Percentiles rank a stretch among this genome's conserved stretches.
Evolutionary conservation across 2,113 vertebrate species (phyloP).

Genomic region (Callorhinus ursinus): DNA sequence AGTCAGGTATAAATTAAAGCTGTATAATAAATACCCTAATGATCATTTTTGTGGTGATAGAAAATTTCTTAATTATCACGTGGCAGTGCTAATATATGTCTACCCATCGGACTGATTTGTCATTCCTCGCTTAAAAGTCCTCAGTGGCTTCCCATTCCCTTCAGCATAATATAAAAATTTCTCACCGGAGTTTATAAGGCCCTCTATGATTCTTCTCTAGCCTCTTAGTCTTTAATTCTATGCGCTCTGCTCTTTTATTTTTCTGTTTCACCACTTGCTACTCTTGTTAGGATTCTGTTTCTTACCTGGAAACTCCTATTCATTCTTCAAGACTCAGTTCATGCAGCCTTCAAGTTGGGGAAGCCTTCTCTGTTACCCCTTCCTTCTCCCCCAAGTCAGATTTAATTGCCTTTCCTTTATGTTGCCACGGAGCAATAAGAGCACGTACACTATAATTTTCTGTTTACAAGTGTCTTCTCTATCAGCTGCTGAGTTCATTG

Average conservation of each 20-base stretch:
- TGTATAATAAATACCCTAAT: not conserved
- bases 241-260: not conserved
- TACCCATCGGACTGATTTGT: not conserved
- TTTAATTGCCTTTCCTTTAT: conserved; percentile 35
- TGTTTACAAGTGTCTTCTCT: conserved; percentile 10
- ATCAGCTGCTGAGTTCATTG: not conserved
- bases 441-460: not conserved
- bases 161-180: not conserved
- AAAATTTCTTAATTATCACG: not conserved
- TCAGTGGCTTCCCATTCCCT: not conserved
- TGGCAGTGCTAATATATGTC: not conserved
- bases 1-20: conserved; percentile 37
- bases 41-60: conserved; percentile 4
- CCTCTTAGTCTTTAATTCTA: not conserved
- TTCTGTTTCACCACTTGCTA: not conserved
- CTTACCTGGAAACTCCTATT: not conserved
- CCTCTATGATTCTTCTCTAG: not conserved
- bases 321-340: not conserved
- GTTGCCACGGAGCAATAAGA: not conserved
- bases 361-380: not conserved
- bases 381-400: not conserved
- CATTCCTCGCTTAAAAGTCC: not conserved
- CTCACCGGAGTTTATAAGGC: not conserved
- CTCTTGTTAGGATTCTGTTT: conserved; percentile 1
- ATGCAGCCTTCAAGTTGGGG: not conserved